Evolutionary conservation across 2,113 vertebrate species (phyloP), one percentile per base, ranked within the genome.

Genomic region (Dasyurus viverrinus): DNA sequence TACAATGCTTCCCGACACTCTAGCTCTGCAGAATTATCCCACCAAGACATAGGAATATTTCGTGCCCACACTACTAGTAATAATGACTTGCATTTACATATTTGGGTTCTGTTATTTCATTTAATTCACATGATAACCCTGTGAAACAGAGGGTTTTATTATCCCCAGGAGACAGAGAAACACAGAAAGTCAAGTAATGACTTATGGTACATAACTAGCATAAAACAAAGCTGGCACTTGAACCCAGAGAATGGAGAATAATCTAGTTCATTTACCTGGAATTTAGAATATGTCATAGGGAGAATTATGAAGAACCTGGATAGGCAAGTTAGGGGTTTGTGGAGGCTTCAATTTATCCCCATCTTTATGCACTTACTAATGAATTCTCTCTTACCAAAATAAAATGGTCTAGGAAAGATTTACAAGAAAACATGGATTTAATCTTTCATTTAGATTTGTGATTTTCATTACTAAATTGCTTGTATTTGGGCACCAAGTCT

Each of bases 121-220:
- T 90, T 42, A 30, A 55, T 27, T 92, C 90, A 53, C 92, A 55
- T 95, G 89, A 93, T 48, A 55, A 94, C 8, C 53, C 50, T n/a
- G 60, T 0, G 0, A 93, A 60, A 2, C 8, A 48, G 9, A 30
- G 36, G 48, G 42, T 27, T 42, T 89, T 50, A 47, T 46, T 16
- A 19, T 53, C 7, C 52, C 54, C 52, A n/a, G 23, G 36, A 53
- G 16, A 19, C 53, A 3, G 23, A 53, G 90, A 76, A 94, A 26
- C 5, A 46, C 30, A 93, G 14, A 2, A 22, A 48, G 53, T 27
- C 42, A 53, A 42, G 10, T 22, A 0, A 7, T 42, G 2, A 91
- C 30, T 6, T 11, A 8, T 5, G 36, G 76, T 11, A 36, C 91
- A 6, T 0, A 12, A 30, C 46, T 5, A 55, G 46, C 22, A 42